Evolutionary conservation across 35 echinoderm and acorn worm genomes (phyloP).

Genomic region (Anneissia japonica): DNA sequence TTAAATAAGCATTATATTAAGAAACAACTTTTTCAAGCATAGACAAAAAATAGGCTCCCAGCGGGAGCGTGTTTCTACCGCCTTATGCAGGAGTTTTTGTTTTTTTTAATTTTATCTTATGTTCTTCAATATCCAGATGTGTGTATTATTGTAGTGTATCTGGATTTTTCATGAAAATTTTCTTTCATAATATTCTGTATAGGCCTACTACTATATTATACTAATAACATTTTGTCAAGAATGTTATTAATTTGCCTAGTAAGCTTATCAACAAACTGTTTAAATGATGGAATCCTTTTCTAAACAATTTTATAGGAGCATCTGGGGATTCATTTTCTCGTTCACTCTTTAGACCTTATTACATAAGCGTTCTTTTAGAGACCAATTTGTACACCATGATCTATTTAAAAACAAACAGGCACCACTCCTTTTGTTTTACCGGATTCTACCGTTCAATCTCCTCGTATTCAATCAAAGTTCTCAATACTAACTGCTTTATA

Average conservation of each 20-base stretch:
- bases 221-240: too few species aligned
- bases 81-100: too few species aligned
- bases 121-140: too few species aligned
- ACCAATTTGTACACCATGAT: constrained; percentile 43
- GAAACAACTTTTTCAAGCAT: too few species aligned
- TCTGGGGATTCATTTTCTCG: not conserved
- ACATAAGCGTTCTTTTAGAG: constrained; percentile 13
- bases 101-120: too few species aligned
- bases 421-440: constrained; percentile 3
- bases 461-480: not conserved
- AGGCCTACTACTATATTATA: too few species aligned
- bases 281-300: not conserved
- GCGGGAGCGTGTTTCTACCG: too few species aligned
- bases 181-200: too few species aligned
- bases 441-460: not conserved
- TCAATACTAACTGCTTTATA: not conserved
- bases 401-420: constrained; percentile 34
- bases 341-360: not conserved
- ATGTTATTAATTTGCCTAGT: not conserved
- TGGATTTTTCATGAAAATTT: too few species aligned
- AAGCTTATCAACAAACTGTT: not conserved
- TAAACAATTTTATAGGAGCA: not conserved
- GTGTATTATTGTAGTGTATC: too few species aligned
- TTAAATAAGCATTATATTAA: too few species aligned
- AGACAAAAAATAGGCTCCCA: too few species aligned